A percentile compares a stretch with the other conserved stretches of the same genome.
These are phyloP conservation scores for Willisornis vidua DNA, from an alignment of 2,113 vertebrate genomes.

Conservation along the genomic window DNA sequence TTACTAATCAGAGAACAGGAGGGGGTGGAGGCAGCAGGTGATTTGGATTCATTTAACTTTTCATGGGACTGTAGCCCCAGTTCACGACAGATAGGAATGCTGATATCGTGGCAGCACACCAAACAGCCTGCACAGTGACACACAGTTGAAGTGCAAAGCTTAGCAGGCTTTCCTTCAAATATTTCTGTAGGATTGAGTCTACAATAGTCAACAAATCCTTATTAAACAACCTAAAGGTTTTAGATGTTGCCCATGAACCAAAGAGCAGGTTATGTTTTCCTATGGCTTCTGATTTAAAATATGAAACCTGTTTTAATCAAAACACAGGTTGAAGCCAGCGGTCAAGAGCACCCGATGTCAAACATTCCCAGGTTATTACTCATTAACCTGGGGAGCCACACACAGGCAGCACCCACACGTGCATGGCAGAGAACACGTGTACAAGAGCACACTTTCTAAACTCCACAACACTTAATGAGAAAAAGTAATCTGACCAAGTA, in stretches of 20 bases:
- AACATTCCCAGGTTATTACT: slow-evolving; percentile 60
- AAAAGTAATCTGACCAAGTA: neutral
- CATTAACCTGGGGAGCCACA: slow-evolving; percentile 64
- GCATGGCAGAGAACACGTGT: neutral
- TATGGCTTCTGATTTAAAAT: rapidly evolving
- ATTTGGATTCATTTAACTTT: neutral
- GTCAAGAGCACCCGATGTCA: slow-evolving; percentile 25
- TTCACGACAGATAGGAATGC: neutral
- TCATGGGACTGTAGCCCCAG: neutral
- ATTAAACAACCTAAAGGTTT: neutral
- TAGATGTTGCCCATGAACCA: neutral
- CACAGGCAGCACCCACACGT: neutral
- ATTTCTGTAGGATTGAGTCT: neutral
- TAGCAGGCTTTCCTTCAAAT: neutral
- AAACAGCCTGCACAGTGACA: neutral
- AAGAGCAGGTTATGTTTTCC: neutral
- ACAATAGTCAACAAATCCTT: neutral
- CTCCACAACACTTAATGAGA: neutral
- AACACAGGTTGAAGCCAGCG: neutral
- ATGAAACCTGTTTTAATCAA: slow-evolving; percentile 9
- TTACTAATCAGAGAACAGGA: neutral
- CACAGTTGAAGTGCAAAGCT: neutral
- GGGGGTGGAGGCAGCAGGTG: neutral
- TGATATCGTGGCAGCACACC: neutral
- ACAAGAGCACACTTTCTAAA: neutral